phyloP scores from a whole-genome alignment of 2,888 invertebrate genomes.

The Lottia scabra region DNA sequence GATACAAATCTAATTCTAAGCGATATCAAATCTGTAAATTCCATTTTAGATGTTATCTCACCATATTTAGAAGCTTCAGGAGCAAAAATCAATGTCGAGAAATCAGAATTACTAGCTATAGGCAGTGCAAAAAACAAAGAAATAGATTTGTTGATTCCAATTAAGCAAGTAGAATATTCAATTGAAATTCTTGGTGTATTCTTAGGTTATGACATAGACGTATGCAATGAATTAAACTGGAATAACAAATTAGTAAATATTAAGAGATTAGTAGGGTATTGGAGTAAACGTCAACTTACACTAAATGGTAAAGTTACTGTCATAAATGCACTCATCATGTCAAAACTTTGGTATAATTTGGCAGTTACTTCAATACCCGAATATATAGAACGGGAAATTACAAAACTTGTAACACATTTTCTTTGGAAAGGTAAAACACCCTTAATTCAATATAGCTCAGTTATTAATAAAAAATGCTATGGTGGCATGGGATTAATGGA shows the following conservation, averaged over 20 bases:
- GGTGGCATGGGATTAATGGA: neutral
- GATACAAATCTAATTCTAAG: too few relatives aligned
- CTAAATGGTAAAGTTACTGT: neutral
- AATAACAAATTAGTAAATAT: neutral
- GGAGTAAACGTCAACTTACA: conserved; percentile 1
- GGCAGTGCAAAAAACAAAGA: neutral
- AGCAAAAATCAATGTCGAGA: neutral
- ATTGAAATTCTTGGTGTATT: neutral
- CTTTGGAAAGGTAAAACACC: neutral
- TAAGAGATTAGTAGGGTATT: neutral
- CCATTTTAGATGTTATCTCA: neutral
- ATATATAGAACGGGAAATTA: neutral
- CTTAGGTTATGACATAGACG: neutral
- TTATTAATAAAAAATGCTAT: neutral
- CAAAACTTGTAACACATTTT: neutral
- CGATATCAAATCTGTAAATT: neutral
- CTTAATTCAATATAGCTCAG: neutral
- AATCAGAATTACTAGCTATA: neutral
- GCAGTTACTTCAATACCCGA: neutral
- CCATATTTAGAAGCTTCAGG: neutral
- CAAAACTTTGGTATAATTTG: neutral
- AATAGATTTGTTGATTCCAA: neutral
- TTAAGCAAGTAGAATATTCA: neutral
- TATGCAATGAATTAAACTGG: neutral
- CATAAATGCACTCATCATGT: neutral